Percentiles rank a stretch among this genome's conserved stretches.
These are phyloP conservation scores for Dicranocentrus wangi DNA, from an alignment of 2,888 invertebrate species.

Conservation along the genomic window DNA sequence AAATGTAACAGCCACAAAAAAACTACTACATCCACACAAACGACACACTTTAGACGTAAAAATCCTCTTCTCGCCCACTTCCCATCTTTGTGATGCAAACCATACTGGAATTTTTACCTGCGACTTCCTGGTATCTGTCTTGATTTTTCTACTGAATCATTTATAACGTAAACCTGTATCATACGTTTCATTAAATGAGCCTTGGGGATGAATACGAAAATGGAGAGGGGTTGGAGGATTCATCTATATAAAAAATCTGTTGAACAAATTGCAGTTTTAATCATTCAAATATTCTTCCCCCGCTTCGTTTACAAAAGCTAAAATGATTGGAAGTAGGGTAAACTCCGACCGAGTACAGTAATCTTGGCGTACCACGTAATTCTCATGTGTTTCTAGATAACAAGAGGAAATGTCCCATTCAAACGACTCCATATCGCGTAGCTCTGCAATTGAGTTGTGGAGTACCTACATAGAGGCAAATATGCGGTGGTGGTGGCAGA, in stretches of 20 bases:
- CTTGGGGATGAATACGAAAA: neutral
- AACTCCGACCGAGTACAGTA: no score
- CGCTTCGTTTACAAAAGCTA: no score
- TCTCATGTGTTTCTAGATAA: no score
- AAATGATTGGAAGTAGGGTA: no score
- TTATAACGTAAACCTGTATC: no score
- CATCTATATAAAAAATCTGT: no score
- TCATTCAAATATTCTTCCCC: neutral
- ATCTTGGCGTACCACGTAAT: no score
- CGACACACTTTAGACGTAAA: neutral
- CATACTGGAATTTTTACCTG: neutral
- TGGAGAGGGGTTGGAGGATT: neutral
- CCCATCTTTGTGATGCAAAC: conserved; percentile 7
- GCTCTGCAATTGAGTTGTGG: neutral
- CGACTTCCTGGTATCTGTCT: neutral
- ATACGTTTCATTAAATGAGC: neutral
- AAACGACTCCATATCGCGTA: no score
- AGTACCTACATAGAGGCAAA: neutral
- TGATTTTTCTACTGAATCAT: neutral
- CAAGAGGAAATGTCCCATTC: neutral
- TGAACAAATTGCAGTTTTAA: no score
- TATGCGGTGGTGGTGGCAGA: neutral
- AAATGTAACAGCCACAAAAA: no score
- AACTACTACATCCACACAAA: no score
- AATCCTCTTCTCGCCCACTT: neutral